Evolutionary conservation across 2,888 invertebrate species (phyloP), one percentile per base, ranked within the genome.

Genomic region (Lamellibrachia satsuma): DNA sequence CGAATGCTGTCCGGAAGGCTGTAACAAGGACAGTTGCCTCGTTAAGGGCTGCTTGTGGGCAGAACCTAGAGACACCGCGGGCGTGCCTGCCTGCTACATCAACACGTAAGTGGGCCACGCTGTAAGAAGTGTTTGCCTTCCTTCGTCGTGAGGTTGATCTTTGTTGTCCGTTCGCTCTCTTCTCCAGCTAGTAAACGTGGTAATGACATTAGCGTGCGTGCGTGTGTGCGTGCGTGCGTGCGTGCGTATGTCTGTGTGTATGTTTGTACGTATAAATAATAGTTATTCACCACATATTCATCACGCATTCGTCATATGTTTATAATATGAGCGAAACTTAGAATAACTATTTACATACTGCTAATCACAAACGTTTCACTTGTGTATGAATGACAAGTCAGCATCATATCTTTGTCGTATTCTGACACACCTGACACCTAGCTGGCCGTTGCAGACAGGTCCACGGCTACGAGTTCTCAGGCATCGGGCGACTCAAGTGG

Each of bases 191-290:
- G 39, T 39, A 39, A 39, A 39, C 39, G 39, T 39, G 39, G 39
- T 39, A 39, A 39, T 39, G 39, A 39, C 39, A 39, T 39, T 39
- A 39, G 39, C 15, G 90, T 90, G 90, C n/a, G 27, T 90, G 90
- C 15, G 91, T 91, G 91, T 9, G 91, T 91, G 91, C 15, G 91
- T 91, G 91, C n/a, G 91, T 91, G 91, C 2, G 91, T 91, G n/a
- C 27, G 91, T 91, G 91, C 15, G 91, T 91, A 27, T 91, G 39
- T 91, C n/a, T 22, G 39, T 91, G 91, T 27, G 91, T 91, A 27
- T 22, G 91, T 27, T 22, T 91, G 91, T 91, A 27, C 52, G 91
- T 91, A 27, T 91, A 27, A 1, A 90, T 90, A 22, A 90, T 39
- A 39, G 39, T 39, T 39, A 39, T 39, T 39, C 39, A 39, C 39